Percentiles rank a stretch among this genome's conserved stretches.
Conservation (phyloP, 2,113 vertebrate genomes). For the Poeciliopsis prolifica region DNA sequence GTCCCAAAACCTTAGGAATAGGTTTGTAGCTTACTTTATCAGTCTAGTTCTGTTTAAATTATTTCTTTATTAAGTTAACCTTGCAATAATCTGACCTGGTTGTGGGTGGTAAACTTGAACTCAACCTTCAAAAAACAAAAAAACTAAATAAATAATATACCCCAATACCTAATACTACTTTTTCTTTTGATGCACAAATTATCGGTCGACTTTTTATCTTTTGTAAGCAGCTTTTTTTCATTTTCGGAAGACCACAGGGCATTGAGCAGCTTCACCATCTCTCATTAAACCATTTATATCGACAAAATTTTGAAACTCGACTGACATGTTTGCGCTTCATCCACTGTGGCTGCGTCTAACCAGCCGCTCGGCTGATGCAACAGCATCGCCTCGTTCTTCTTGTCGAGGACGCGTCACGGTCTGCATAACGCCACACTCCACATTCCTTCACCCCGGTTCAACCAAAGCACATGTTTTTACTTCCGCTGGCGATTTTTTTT, state of each 20-base stretch:
- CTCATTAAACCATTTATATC: not conserved
- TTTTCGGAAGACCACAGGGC: not conserved
- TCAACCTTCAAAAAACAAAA: too few species aligned
- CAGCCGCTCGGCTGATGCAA: not conserved
- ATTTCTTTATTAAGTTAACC: too few species aligned
- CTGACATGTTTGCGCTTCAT: not conserved
- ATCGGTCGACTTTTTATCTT: not conserved
- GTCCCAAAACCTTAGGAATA: too few species aligned
- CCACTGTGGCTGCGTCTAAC: not conserved
- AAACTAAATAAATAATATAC: too few species aligned
- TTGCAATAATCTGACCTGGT: not conserved
- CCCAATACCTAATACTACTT: too few species aligned
- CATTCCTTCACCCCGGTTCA: conserved; percentile 15
- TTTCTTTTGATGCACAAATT: too few species aligned
- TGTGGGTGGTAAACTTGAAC: not conserved
- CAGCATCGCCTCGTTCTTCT: not conserved
- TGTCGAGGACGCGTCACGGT: not conserved
- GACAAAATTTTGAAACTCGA: not conserved
- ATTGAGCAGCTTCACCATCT: not conserved
- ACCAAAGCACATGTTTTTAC: conserved; percentile 10
- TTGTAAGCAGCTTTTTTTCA: not conserved
- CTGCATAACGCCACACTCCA: not conserved
- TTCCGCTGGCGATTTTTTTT: not conserved
- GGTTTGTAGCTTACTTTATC: too few species aligned
- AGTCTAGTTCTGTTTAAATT: too few species aligned